Conservation (phyloP, 2,888 invertebrate species). For the Pyrrhosoma nymphula region DNA sequence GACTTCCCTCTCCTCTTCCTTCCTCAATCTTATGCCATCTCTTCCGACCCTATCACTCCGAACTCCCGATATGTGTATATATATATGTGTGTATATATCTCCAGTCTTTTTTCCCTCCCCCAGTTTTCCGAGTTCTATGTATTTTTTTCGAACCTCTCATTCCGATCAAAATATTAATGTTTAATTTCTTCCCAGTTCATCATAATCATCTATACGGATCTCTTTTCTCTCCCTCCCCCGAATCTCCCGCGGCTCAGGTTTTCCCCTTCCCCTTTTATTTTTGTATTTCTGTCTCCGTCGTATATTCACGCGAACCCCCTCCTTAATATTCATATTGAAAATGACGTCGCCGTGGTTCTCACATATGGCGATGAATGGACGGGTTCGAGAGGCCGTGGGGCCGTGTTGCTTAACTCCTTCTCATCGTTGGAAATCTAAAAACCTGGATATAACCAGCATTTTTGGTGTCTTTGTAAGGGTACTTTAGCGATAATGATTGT, state of each 20-base stretch:
- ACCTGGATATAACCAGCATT: background rate
- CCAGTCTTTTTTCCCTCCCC: background rate
- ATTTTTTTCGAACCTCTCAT: slow-evolving; percentile 40
- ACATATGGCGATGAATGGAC: slow-evolving; percentile 24
- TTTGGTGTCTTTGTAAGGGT: background rate
- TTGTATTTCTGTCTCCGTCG: background rate
- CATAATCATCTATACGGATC: slow-evolving; percentile 34
- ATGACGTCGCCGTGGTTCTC: background rate
- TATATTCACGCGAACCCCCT: background rate
- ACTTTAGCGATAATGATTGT: background rate
- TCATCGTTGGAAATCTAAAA: background rate
- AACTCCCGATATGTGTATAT: background rate
- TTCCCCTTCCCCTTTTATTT: background rate
- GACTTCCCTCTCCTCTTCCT: background rate
- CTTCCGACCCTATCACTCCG: background rate
- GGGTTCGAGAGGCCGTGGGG: background rate
- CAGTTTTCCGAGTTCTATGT: background rate
- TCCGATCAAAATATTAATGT: slow-evolving; percentile 58
- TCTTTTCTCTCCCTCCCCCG: background rate
- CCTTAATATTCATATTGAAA: slow-evolving; percentile 13
- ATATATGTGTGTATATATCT: no score
- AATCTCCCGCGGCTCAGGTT: background rate
- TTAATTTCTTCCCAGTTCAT: slow-evolving; percentile 48
- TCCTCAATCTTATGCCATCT: background rate
- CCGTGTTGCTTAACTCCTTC: background rate